Evolutionary conservation across 2,797 vertebrate species (phyloP), one percentile per base, ranked within the genome.

Genomic region (Benthosema pterotum): DNA sequence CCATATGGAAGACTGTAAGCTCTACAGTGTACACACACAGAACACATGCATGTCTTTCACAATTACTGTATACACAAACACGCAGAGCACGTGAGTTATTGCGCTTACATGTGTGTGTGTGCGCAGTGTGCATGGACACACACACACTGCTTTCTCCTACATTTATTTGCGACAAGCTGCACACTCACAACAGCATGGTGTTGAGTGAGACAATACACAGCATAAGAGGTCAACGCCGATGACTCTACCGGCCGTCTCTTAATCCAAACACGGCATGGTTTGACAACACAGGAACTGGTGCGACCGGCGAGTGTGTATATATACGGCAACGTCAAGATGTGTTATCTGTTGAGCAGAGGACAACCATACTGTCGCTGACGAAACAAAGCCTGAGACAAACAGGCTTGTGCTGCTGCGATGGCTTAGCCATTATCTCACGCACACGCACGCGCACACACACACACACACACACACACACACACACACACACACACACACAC

Each of bases 371-470:
- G 74, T 68, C 65, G 53, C 59, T 43, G 42, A 56, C 68, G 64
- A 72, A 75, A 77, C 79, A 83, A 64, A 80, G 60, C 59, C 71
- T 63, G 68, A 38, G 32, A 45, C 58, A 65, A 82, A 84, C 59
- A 77, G 3, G 72, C 82, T n/a, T 42, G 68, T 45, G 54, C 3
- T 11, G 38, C 11, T 59, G n/a, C n/a, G n/a, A 62, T 4, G 45
- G 53, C 53, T 79, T 65, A 74, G 32, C 4, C 4, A 22, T 79
- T 73, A 66, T 57, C 56, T 58, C 49, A 19, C 67, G 54, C 56
- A 60, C 49, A 19, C 67, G 54, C 57, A 58, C 58, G 49, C 55
- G 52, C 49, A 55, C 55, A 5, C 17, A 42, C 19, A 42, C 62
- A 58, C 56, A 25, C 18, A n/a, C n/a, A n/a, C n/a, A n/a, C n/a